Evolutionary conservation across 2,888 invertebrate genomes (phyloP), one percentile per base, ranked within the genome.

Genomic region (Onthophagus sagittarius): DNA sequence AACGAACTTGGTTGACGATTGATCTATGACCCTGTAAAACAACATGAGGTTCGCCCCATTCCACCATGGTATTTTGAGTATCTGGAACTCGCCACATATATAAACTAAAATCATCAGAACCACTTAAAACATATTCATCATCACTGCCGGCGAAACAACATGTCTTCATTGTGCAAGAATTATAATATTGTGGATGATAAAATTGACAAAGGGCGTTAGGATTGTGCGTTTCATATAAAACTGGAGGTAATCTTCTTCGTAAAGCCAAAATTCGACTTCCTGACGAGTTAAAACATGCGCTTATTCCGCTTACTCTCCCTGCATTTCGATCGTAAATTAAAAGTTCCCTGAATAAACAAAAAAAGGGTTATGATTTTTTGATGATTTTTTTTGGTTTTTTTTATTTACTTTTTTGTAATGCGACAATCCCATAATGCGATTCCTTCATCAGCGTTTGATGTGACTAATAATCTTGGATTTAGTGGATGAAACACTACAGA

Each of bases 121-220:
- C 98, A 0, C 97, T 97, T 39, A 98, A 84, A 70, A 98, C 90
- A 82, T 92, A 96, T 87, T 97, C 92, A 81, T 98, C 97, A 39
- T 91, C 89, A 63, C 93, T 92, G 0, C 98, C 98, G 13, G 96
- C 97, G 85, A 98, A 98, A 76, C 93, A 93, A 82, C 97, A 96
- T 77, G 96, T 97, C 86, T 98, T 98, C 96, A 98, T 97, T 0
- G 98, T 98, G 83, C 97, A 98, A 0, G 95, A 95, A 85, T 98
- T 98, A 82, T 95, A 96, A 84, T 98, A 98, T 76, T 95, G 94
- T 69, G 92, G 90, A 83, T 97, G 95, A 84, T 96, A 94, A 86
- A 98, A 97, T 84, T 96, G 94, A 33, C 93, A 94, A 31, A 94
- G 85, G 0, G 94, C 92, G 63, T 89, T 89, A 0, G 92, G 87